A percentile compares a stretch with the other conserved stretches of the same genome.
These are phyloP conservation scores for Noctua comes DNA, from an alignment of 2,888 invertebrate species.

Conservation along the genomic window DNA sequence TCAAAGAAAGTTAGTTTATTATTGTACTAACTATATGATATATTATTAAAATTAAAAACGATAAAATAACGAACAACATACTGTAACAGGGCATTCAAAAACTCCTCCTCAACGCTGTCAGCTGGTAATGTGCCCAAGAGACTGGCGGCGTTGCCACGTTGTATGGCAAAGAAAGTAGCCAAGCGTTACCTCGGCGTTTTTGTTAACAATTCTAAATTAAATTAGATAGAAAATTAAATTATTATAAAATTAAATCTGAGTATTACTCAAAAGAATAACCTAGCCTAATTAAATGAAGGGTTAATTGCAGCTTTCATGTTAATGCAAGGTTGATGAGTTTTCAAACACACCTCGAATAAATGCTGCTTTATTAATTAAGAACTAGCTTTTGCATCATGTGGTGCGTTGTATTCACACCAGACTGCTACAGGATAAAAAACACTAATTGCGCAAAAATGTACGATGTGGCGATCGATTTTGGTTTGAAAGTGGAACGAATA, in stretches of 20 bases:
- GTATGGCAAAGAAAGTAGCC: not conserved
- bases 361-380: not conserved
- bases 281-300: constrained; percentile 26
- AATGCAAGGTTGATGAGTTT: constrained; percentile 40
- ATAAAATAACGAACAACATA: no score
- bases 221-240: no score
- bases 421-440: not conserved
- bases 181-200: not conserved
- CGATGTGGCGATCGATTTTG: not conserved
- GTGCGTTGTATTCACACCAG: not conserved
- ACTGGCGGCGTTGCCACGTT: not conserved
- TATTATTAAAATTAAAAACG: not conserved
- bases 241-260: no score
- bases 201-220: no score
- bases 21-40: not conserved
- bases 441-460: not conserved
- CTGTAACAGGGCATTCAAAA: not conserved
- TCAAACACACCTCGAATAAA: constrained; percentile 34
- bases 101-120: not conserved
- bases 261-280: no score
- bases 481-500: not conserved
- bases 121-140: not conserved
- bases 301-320: constrained; percentile 28
- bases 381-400: not conserved
- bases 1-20: not conserved